These are phyloP conservation scores for Acanthoscelides obtectus DNA, from an alignment of 2,888 invertebrate genomes.

Conservation along the genomic window DNA sequence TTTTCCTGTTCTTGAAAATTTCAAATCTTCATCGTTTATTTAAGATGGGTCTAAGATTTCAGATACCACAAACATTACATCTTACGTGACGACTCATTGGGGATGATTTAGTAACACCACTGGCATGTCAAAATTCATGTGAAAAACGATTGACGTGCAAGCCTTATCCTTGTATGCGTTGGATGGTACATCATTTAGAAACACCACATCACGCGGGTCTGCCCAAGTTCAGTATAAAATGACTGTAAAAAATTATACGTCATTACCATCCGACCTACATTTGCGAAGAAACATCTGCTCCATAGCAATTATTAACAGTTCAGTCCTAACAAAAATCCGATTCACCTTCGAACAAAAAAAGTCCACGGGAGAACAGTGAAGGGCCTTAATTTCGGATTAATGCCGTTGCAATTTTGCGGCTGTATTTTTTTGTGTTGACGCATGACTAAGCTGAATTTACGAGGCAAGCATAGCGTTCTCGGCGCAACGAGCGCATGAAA, in stretches of 20 bases:
- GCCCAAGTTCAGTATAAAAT: background rate
- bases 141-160: no score
- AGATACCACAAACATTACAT: no score
- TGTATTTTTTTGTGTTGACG: background rate
- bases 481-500: background rate
- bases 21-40: no score
- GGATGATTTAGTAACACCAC: no score
- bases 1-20: no score
- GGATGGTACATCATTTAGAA: no score
- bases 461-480: background rate
- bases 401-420: background rate
- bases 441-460: background rate
- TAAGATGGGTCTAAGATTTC: no score
- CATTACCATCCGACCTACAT: background rate
- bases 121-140: no score
- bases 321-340: background rate
- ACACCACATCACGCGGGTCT: no score
- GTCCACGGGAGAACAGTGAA: background rate
- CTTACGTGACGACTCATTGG: no score
- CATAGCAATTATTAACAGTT: background rate
- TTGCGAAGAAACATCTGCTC: background rate
- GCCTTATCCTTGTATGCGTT: no score
- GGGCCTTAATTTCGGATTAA: background rate
- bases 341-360: background rate
- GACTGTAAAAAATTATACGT: background rate